Conservation (phyloP, 2,113 vertebrate species). For the Acinonyx jubatus region DNA sequence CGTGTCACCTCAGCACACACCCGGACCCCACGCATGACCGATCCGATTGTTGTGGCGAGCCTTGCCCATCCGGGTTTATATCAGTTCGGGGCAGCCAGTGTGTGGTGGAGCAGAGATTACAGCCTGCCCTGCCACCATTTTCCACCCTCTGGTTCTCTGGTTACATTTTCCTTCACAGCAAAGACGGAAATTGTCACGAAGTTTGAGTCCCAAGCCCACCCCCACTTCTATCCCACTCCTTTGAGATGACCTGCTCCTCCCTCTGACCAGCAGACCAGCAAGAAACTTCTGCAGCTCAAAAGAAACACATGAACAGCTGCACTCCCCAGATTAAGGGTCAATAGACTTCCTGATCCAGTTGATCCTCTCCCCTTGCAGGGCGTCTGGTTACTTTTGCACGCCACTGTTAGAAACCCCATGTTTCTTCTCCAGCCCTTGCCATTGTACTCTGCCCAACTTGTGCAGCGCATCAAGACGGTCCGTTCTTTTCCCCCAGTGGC, state of each 20-base stretch:
- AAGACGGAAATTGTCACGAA: slow-evolving; percentile 80
- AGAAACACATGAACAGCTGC: slow-evolving; percentile 74
- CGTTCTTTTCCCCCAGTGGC: neutral
- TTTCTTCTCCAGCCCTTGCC: slow-evolving; percentile 70
- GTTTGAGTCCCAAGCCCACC: slow-evolving; percentile 23
- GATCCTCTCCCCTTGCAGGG: slow-evolving; percentile 49
- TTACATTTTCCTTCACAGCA: slow-evolving; percentile 58
- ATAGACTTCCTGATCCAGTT: slow-evolving; percentile 73
- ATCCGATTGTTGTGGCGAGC: slow-evolving; percentile 58
- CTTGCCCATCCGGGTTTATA: neutral
- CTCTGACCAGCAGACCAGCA: slow-evolving; percentile 75
- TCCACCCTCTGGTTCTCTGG: neutral
- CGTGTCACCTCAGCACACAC: slow-evolving; percentile 71
- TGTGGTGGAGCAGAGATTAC: slow-evolving; percentile 62
- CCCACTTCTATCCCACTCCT: neutral
- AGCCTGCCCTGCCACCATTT: neutral
- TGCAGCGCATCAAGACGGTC: neutral
- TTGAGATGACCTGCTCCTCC: slow-evolving; percentile 77
- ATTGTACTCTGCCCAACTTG: neutral
- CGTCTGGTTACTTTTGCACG: slow-evolving; percentile 57
- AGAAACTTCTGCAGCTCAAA: slow-evolving; percentile 84
- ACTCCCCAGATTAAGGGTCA: slow-evolving; percentile 79
- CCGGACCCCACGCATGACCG: slow-evolving; percentile 66
- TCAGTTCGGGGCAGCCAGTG: slow-evolving; percentile 27
- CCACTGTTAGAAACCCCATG: slow-evolving; percentile 56